A percentile compares a stretch with the other conserved stretches of the same genome.
These are phyloP conservation scores for Xiphorhynchus elegans DNA, from an alignment of 2,113 vertebrate species.

Conservation along the genomic window DNA sequence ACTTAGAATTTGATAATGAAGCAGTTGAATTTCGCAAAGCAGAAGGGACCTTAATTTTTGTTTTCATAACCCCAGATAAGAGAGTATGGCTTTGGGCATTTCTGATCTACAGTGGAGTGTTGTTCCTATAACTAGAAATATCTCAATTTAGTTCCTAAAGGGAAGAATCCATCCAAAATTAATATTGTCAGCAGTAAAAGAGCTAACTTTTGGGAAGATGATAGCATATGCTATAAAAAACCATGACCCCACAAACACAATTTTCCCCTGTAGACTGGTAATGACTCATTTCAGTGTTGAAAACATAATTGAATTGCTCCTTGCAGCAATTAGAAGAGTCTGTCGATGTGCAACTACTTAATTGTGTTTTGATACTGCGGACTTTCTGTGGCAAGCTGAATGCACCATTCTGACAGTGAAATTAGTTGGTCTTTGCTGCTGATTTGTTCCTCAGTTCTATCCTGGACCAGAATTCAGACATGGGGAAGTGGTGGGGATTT, in stretches of 20 bases:
- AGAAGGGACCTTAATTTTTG: not conserved
- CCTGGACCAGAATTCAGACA: not conserved
- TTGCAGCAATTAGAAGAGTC: constrained; percentile 56
- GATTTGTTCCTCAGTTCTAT: not conserved
- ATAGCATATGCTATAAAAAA: constrained; percentile 36
- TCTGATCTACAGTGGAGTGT: not conserved
- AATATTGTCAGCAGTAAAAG: constrained; percentile 28
- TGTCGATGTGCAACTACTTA: constrained; percentile 47
- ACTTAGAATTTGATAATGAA: not conserved
- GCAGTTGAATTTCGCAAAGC: not conserved
- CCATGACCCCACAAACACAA: constrained; percentile 1
- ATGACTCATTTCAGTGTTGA: constrained; percentile 46
- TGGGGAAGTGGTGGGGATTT: not conserved
- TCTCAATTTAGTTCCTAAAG: constrained; percentile 9
- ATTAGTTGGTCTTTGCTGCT: not conserved
- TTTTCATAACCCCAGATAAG: not conserved
- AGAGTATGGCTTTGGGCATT: not conserved
- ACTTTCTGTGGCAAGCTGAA: constrained; percentile 10
- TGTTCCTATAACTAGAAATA: not conserved
- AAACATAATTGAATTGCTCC: constrained; percentile 64
- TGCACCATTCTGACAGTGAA: not conserved
- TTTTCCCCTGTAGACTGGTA: constrained; percentile 52
- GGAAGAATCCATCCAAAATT: constrained; percentile 28
- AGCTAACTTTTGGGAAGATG: constrained; percentile 37
- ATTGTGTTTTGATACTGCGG: constrained; percentile 48